A percentile compares a stretch with the other conserved stretches of the same genome.
These are phyloP conservation scores for Steinernema hermaphroditum DNA, from an alignment of 2,888 invertebrate genomes.

Conservation along the genomic window DNA sequence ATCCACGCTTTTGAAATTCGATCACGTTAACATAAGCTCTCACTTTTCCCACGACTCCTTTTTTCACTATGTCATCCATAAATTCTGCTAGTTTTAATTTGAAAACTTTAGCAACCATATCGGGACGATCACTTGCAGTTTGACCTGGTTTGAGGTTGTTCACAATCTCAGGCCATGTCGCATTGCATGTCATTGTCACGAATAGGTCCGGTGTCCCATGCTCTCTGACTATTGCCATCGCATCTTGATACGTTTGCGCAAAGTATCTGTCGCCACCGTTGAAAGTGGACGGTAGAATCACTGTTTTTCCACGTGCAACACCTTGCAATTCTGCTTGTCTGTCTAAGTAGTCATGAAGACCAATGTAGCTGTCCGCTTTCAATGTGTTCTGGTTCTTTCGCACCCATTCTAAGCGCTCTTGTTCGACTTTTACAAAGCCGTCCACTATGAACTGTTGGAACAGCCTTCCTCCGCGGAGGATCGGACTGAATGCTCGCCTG, in stretches of 20 bases:
- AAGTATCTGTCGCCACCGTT: conserved; percentile 65
- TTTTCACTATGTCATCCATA: conserved; percentile 41
- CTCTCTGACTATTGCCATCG: conserved; percentile 47
- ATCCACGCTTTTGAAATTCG: conserved; percentile 64
- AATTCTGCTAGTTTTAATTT: conserved; percentile 47
- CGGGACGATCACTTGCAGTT: conserved; percentile 43
- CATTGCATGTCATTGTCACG: conserved; percentile 64
- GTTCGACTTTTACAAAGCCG: conserved; percentile 66
- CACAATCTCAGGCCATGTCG: conserved; percentile 54
- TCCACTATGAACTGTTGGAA: conserved; percentile 65
- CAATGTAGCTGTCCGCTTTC: conserved; percentile 51
- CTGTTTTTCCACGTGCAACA: conserved; percentile 36
- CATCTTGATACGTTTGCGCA: conserved; percentile 48
- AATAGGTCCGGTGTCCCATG: conserved; percentile 52
- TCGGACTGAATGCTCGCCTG: conserved; percentile 45
- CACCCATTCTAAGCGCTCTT: conserved; percentile 60
- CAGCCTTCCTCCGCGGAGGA: conserved; percentile 51
- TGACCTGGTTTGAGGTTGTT: conserved; percentile 42
- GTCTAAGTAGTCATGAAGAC: conserved; percentile 48
- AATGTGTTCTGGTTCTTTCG: conserved; percentile 62
- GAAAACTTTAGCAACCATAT: conserved; percentile 49
- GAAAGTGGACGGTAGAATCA: conserved; percentile 53
- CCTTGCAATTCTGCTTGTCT: conserved; percentile 39
- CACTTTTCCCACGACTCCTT: conserved; percentile 46
- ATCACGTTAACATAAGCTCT: conserved; percentile 51